These are phyloP conservation scores for Seladonia tumulorum DNA, from an alignment of 2,888 invertebrate genomes.

Conservation along the genomic window DNA sequence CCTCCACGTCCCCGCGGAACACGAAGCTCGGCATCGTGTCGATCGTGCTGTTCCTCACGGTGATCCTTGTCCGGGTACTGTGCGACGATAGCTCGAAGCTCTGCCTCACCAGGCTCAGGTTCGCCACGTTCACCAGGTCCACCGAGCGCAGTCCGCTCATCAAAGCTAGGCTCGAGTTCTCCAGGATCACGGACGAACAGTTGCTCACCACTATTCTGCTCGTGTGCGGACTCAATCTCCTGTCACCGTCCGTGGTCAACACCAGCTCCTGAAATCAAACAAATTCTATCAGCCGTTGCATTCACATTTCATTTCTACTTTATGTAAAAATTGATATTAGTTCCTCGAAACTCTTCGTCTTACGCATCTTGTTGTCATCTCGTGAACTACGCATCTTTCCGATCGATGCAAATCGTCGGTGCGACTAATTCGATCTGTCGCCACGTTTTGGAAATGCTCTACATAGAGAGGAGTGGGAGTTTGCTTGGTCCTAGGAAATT, in stretches of 20 bases:
- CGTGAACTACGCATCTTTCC: no score
- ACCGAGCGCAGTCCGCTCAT: slow-evolving; percentile 88
- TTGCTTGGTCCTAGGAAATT: neutral
- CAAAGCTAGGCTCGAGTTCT: slow-evolving; percentile 85
- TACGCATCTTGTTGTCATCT: neutral
- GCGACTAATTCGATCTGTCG: neutral
- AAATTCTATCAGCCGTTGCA: neutral
- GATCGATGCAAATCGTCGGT: neutral
- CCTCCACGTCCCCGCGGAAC: slow-evolving; percentile 90
- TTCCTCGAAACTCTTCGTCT: neutral
- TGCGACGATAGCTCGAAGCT: slow-evolving; percentile 79
- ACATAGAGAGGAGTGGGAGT: neutral
- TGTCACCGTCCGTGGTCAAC: slow-evolving; percentile 86
- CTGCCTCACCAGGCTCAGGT: slow-evolving; percentile 86
- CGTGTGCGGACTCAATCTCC: slow-evolving; percentile 85
- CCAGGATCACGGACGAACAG: slow-evolving; percentile 85
- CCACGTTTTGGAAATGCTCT: neutral
- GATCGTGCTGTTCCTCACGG: slow-evolving; percentile 84
- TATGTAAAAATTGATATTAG: neutral
- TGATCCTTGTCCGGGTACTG: slow-evolving; percentile 79
- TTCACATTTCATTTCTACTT: neutral
- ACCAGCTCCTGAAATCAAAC: slow-evolving; percentile 86
- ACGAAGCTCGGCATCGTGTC: slow-evolving; percentile 85
- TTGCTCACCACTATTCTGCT: slow-evolving; percentile 88
- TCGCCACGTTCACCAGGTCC: slow-evolving; percentile 87